Evolutionary conservation across 2,888 invertebrate genomes (phyloP).

Genomic region (Eilema depressum): DNA sequence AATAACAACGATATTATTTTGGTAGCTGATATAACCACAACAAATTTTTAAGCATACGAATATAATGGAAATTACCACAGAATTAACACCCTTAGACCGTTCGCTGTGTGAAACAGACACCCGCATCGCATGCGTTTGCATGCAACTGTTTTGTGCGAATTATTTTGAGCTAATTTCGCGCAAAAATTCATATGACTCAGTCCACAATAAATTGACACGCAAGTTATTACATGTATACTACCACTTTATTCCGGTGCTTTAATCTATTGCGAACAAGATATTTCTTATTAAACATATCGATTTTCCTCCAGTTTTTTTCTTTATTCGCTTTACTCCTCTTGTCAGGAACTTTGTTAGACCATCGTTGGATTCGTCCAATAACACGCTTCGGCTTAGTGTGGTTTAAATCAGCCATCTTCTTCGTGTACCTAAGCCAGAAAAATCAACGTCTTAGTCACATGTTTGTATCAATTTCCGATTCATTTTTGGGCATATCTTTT

Average conservation of each 20-base stretch:
- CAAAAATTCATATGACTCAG: background rate
- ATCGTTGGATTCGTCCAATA: background rate
- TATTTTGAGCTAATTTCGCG: too few species aligned
- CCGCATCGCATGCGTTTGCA: too few species aligned
- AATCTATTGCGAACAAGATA: constrained; percentile 15
- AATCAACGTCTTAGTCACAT: background rate
- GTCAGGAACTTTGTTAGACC: background rate
- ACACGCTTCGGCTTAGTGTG: background rate
- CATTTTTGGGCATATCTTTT: background rate
- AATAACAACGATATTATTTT: too few species aligned
- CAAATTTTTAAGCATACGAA: too few species aligned
- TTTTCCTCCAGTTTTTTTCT: background rate
- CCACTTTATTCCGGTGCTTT: constrained; percentile 7
- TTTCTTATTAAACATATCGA: constrained; percentile 18
- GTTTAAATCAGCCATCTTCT: background rate
- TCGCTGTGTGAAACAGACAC: too few species aligned
- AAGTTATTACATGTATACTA: background rate
- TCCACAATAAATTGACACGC: background rate
- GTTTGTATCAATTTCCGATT: background rate
- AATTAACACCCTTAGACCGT: too few species aligned
- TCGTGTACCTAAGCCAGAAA: constrained; percentile 8
- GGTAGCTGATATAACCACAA: too few species aligned
- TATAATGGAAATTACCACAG: too few species aligned
- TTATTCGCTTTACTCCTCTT: background rate
- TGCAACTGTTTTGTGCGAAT: too few species aligned